Conservation (phyloP, 2,797 vertebrate species). For the Ceryle rudis region DNA sequence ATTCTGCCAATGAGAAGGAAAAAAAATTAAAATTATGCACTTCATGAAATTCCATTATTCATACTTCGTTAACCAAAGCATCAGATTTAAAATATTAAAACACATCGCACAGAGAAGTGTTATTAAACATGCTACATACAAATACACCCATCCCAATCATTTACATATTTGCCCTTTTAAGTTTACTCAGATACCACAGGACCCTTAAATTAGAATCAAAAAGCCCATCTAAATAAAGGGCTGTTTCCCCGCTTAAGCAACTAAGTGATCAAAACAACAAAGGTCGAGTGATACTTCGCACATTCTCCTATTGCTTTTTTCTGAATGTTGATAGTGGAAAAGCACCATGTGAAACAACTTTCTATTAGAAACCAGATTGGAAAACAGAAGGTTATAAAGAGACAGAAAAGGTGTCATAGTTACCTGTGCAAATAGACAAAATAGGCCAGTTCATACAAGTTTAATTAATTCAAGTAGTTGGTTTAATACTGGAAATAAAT, state of each 20-base stretch:
- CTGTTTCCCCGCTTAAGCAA: neutral
- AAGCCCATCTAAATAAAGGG: neutral
- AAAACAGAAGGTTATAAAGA: neutral
- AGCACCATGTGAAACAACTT: neutral
- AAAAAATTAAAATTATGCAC: neutral
- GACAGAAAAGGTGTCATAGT: neutral
- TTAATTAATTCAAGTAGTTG: neutral
- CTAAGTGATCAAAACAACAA: neutral
- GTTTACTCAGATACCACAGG: neutral
- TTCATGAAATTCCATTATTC: neutral
- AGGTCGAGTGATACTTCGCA: neutral
- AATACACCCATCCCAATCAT: neutral
- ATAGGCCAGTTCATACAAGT: neutral
- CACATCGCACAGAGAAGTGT: neutral
- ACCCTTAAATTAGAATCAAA: neutral
- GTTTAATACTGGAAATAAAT: neutral
- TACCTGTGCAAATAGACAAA: neutral
- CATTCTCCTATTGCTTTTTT: neutral
- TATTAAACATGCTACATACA: neutral
- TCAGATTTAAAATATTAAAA: neutral
- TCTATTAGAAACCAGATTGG: neutral
- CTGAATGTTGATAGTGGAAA: neutral
- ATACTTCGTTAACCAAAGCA: neutral
- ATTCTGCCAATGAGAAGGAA: slow-evolving; percentile 78
- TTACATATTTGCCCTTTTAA: neutral